Evolutionary conservation across 2,888 invertebrate species (phyloP).

Genomic region (Xestoiulus laeticollis): DNA sequence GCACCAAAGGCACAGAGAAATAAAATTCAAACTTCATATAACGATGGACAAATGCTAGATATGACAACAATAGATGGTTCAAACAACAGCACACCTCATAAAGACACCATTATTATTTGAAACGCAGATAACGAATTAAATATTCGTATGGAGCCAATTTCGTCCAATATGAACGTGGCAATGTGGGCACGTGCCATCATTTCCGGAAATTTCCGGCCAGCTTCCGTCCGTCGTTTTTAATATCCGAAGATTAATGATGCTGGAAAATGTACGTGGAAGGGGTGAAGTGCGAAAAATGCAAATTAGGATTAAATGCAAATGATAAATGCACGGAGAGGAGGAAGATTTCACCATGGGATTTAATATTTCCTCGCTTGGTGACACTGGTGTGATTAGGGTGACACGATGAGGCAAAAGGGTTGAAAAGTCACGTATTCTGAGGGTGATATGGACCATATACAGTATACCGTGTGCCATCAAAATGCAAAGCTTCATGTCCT

Average conservation of each 20-base stretch:
- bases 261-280: constrained; percentile 23
- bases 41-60: background rate
- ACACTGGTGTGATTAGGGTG: background rate
- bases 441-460: background rate
- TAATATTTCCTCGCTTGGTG: constrained; percentile 9
- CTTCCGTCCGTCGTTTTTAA: constrained; percentile 13
- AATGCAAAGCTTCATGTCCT: background rate
- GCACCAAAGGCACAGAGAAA: too few relatives aligned
- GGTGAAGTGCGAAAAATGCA: constrained; percentile 37
- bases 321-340: background rate
- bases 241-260: constrained; percentile 34
- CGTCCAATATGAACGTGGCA: background rate
- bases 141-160: background rate
- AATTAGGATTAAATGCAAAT: constrained; percentile 28
- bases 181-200: background rate
- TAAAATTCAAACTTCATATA: background rate
- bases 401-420: background rate
- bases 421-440: background rate
- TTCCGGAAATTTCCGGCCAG: constrained; percentile 34
- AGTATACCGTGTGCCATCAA: background rate
- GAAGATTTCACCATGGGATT: background rate
- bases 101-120: background rate
- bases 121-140: constrained; percentile 8
- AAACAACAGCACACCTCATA: background rate
- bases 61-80: background rate